Evolutionary conservation across 2,797 vertebrate species (phyloP).

Genomic region (Argyrosomus regius): DNA sequence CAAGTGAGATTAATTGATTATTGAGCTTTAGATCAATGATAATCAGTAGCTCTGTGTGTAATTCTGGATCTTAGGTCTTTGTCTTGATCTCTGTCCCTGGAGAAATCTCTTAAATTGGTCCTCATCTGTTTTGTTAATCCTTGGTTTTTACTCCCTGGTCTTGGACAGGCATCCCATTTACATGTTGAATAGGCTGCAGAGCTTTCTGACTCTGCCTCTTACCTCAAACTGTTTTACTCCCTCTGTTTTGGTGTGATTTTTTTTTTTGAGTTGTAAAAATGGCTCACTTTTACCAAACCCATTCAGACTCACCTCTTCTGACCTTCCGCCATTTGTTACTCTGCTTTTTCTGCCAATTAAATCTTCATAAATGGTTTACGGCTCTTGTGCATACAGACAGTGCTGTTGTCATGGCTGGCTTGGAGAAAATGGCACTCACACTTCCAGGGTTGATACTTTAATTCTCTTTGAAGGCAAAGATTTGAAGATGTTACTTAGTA

Average conservation of each 20-base stretch:
- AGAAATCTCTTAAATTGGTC: slow-evolving; percentile 65
- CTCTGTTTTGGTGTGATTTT: neutral
- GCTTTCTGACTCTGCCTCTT: slow-evolving; percentile 22
- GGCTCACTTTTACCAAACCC: slow-evolving; percentile 25
- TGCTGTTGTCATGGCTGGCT: neutral
- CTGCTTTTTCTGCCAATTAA: slow-evolving; percentile 36
- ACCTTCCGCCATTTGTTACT: slow-evolving; percentile 40
- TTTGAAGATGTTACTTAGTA: slow-evolving; percentile 17
- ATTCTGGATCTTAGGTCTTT: slow-evolving; percentile 62
- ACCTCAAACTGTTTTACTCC: slow-evolving; percentile 22
- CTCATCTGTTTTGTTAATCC: slow-evolving; percentile 71
- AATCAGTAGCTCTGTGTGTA: slow-evolving; percentile 72
- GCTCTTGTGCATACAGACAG: neutral
- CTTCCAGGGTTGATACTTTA: slow-evolving; percentile 5
- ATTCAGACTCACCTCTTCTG: slow-evolving; percentile 37
- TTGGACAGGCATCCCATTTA: slow-evolving; percentile 45
- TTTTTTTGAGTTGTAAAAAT: neutral
- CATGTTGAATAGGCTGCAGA: slow-evolving; percentile 50
- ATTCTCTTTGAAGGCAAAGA: slow-evolving; percentile 28
- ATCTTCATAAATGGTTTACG: slow-evolving; percentile 49
- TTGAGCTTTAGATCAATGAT: slow-evolving; percentile 76
- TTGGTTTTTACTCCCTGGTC: slow-evolving; percentile 44
- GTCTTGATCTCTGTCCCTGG: slow-evolving; percentile 64
- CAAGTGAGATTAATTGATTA: slow-evolving; percentile 77
- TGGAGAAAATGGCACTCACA: slow-evolving; percentile 1